Percentiles rank a stretch among this genome's conserved stretches.
Evolutionary conservation across 2,888 invertebrate species (phyloP).

Genomic region (Onchidella celtica): DNA sequence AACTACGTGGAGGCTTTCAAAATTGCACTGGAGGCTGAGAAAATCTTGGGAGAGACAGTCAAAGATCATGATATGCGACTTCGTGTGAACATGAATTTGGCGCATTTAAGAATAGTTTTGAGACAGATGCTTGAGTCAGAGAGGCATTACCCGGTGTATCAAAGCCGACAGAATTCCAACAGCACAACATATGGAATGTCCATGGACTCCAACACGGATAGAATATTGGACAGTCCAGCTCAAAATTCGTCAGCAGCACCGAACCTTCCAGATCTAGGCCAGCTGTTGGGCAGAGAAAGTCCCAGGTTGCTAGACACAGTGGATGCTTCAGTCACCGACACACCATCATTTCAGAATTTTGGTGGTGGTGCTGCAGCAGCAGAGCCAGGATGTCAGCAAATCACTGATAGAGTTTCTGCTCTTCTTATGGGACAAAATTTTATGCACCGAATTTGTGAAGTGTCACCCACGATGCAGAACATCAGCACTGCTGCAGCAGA

Average conservation of each 20-base stretch:
- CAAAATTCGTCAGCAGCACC: not conserved
- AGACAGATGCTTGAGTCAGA: not conserved
- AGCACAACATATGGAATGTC: not conserved
- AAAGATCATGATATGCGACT: slow-evolving; percentile 39
- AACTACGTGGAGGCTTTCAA: slow-evolving; percentile 6
- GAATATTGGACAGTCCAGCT: too few species aligned
- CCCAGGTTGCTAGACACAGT: not conserved
- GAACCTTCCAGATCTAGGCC: not conserved
- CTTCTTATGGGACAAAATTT: not conserved
- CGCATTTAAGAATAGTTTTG: slow-evolving; percentile 15
- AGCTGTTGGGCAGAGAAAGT: not conserved
- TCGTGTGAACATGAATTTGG: not conserved
- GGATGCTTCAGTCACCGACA: not conserved
- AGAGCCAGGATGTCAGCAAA: not conserved
- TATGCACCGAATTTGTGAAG: not conserved
- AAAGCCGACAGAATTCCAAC: not conserved
- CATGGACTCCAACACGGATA: not conserved
- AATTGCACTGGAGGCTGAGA: slow-evolving; percentile 19
- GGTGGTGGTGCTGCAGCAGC: not conserved
- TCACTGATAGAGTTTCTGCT: not conserved
- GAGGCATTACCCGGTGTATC: not conserved
- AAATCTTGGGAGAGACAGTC: slow-evolving; percentile 16
- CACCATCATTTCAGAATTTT: not conserved
- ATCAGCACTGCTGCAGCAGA: not conserved
- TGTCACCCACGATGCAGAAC: not conserved